Evolutionary conservation across 2,797 vertebrate species (phyloP), one percentile per base, ranked within the genome.

Genomic region (Knipowitschia caucasica): DNA sequence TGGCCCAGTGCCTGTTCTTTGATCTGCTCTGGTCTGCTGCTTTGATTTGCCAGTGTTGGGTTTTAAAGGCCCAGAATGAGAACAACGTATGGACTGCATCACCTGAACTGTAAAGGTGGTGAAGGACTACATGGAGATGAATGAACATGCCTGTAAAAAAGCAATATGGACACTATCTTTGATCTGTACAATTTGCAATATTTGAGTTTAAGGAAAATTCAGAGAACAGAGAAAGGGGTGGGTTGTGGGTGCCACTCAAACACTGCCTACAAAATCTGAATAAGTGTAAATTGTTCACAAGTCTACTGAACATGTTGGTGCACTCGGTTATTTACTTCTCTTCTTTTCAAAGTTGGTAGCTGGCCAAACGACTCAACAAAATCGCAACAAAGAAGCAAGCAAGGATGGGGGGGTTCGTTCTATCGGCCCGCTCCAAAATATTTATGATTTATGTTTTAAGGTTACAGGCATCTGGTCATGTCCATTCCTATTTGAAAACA

Each of bases 41-140:
- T 84, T 85, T 84, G 71, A 83, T 79, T 64, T 61, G 36, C 52
- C 76, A 76, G 58, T 52, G 64, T 67, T 56, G 46, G 61, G 35
- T 54, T 64, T 75, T 50, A 72, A 73, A 75, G 76, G 50, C 56
- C 60, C 49, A 14, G 58, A 49, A 33, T 64, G 62, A 53, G 34
- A 43, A 60, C 57, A 35, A 68, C 44, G 36, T 68, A 63, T 43
- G 58, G 46, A 57, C 45, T 30, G 20, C 7, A 46, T 55, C 54
- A 52, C 54, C 62, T 23, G 20, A 55, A 29, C 55, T 23, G 27
- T 7, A 39, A 3, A 36, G 52, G 60, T 46, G 31, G 33, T 56
- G 31, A 50, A 51, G n/a, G 36, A 11, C 21, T 59, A 5, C 2
- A 29, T 59, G 34, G 55, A 26, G 39, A 17, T 53, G 34, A 60